A percentile compares a stretch with the other conserved stretches of the same genome.
phyloP scores from a whole-genome alignment of 1,140 invertebrate genomes.

The Rhopalosiphum maidis region DNA sequence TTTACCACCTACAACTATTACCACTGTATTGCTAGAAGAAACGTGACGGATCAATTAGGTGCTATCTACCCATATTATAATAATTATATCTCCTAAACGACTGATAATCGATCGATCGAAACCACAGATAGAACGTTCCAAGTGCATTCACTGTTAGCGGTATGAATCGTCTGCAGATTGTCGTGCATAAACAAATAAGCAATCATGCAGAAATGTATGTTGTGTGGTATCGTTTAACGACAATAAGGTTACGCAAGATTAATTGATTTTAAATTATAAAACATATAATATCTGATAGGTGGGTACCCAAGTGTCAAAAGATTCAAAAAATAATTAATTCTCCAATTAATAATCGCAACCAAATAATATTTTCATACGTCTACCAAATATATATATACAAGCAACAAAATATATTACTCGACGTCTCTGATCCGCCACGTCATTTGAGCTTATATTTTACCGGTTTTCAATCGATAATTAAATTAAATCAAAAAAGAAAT shows the following conservation, averaged over 20 bases:
- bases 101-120: neutral
- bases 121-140: neutral
- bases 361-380: neutral
- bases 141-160: neutral
- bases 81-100: neutral
- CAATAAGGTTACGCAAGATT: neutral
- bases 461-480: neutral
- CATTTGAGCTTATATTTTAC: neutral
- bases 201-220: neutral
- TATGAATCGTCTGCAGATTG: neutral
- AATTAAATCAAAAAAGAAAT: neutral
- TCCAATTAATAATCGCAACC: neutral
- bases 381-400: neutral
- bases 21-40: neutral
- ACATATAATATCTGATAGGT: neutral
- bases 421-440: neutral
- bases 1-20: neutral
- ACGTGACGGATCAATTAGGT: slow-evolving; percentile 1
- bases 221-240: neutral
- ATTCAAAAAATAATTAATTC: neutral
- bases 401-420: neutral
- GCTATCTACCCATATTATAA: too few species aligned
- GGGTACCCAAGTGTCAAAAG: neutral
- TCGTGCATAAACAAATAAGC: neutral
- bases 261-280: neutral